Conservation (phyloP, 2,113 vertebrate species). For the Archocentrus centrarchus region DNA sequence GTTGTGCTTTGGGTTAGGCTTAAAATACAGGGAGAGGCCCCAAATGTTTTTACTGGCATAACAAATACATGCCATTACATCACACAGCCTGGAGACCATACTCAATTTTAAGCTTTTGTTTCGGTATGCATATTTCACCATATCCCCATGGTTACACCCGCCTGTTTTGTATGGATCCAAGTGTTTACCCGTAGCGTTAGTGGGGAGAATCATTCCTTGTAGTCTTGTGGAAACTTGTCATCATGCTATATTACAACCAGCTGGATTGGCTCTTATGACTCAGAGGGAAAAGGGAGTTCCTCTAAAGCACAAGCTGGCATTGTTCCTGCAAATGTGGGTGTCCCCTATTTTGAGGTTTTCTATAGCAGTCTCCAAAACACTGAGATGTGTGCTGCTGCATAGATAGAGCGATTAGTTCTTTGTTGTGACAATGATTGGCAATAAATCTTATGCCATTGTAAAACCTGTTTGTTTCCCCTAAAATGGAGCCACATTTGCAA, state of each 20-base stretch:
- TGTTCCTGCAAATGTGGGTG: not conserved
- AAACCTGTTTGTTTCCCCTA: no score
- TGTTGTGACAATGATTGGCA: no score
- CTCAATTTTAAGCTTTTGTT: not conserved
- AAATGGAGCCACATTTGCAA: no score
- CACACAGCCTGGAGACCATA: not conserved
- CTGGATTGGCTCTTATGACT: not conserved
- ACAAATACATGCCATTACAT: not conserved
- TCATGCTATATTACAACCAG: not conserved
- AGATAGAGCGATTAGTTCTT: no score
- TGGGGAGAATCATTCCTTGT: not conserved
- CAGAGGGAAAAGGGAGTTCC: slow-evolving; percentile 36
- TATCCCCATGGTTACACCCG: no score
- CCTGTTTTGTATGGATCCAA: not conserved
- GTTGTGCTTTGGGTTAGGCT: not conserved
- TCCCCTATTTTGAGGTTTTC: slow-evolving; percentile 12
- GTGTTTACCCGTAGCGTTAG: not conserved
- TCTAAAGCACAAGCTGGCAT: accelerated
- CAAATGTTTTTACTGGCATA: not conserved
- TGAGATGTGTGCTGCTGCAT: not conserved
- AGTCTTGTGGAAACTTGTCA: slow-evolving; percentile 29
- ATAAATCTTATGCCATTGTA: no score
- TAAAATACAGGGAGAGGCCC: not conserved
- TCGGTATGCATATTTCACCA: accelerated
- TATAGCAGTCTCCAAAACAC: slow-evolving; percentile 32